Conservation (phyloP, 2,113 vertebrate genomes). For the Mystacornis crossleyi region DNA sequence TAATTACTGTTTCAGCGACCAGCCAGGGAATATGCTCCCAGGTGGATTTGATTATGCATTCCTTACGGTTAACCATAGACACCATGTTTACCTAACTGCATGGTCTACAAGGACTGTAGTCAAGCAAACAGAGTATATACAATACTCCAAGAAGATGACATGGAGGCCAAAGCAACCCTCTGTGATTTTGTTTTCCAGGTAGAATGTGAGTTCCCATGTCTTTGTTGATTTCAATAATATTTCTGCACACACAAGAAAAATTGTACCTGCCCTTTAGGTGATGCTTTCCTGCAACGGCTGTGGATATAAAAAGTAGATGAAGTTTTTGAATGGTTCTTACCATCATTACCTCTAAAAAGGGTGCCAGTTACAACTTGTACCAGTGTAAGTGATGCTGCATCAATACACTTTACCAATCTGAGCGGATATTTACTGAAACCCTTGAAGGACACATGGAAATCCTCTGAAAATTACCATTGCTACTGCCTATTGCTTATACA, state of each 20-base stretch:
- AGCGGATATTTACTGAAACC: background rate
- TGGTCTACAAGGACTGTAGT: background rate
- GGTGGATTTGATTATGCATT: background rate
- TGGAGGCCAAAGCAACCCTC: background rate
- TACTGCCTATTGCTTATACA: background rate
- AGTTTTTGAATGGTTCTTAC: background rate
- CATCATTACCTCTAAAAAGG: background rate
- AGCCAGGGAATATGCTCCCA: background rate
- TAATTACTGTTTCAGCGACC: background rate
- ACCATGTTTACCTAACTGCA: background rate
- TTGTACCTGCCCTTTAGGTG: background rate
- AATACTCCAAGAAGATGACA: background rate
- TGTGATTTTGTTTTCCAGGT: background rate
- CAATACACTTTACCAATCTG: background rate
- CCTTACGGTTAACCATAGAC: background rate
- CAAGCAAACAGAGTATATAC: background rate
- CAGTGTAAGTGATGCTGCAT: background rate
- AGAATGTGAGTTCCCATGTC: background rate
- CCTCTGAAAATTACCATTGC: background rate
- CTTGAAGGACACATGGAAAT: background rate
- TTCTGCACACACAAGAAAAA: background rate
- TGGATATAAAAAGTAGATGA: background rate
- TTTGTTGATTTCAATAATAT: background rate
- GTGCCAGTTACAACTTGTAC: background rate
- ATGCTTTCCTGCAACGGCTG: background rate